Evolutionary conservation across 2,113 vertebrate species (phyloP).

Genomic region (Tricholaema leucomelas): DNA sequence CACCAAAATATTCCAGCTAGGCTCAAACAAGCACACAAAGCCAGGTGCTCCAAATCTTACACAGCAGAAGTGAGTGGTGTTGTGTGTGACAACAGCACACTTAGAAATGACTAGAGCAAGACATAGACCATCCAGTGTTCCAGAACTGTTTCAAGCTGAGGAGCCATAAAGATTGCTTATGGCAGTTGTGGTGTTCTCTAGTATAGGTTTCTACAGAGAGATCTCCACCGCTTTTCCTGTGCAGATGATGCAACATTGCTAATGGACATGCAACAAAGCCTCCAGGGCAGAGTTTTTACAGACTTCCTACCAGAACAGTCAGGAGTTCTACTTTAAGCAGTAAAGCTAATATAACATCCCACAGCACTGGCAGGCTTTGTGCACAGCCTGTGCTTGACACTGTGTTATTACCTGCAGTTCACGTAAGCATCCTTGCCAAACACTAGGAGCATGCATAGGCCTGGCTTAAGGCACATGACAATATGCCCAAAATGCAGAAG

Average conservation of each 20-base stretch:
- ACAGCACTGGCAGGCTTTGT: background rate
- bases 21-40: too few species aligned
- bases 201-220: background rate
- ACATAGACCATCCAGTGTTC: background rate
- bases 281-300: background rate
- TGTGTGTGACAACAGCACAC: background rate
- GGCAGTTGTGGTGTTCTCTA: background rate
- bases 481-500: background rate
- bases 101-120: background rate
- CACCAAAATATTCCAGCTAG: too few species aligned
- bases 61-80: background rate
- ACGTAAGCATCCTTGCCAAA: background rate
- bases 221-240: background rate
- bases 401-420: background rate
- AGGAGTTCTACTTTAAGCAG: background rate
- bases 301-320: too few species aligned
- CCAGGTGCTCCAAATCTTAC: background rate
- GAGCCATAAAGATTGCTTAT: background rate
- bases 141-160: background rate
- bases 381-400: background rate
- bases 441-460: background rate
- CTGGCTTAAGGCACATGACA: background rate
- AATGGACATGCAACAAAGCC: background rate
- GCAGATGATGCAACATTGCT: background rate
- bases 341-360: background rate